Conservation (phyloP, 92 coral and sea anemone species). For the Zoanthus solanderi region DNA sequence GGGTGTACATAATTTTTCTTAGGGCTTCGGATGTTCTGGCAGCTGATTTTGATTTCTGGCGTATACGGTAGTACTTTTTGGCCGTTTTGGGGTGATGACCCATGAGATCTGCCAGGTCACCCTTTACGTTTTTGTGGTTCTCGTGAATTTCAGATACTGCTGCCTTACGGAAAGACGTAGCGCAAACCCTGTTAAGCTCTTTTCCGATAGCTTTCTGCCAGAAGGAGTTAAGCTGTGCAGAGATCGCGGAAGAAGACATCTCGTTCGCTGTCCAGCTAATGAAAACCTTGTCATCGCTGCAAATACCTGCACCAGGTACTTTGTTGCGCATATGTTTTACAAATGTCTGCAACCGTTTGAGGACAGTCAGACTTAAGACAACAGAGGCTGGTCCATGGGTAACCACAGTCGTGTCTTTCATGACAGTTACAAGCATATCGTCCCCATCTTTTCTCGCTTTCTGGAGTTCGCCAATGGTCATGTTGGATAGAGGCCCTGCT, state of each 20-base stretch:
- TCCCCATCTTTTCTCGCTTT: conserved; percentile 26
- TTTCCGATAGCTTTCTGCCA: conserved; percentile 64
- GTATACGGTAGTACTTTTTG: conserved; percentile 64
- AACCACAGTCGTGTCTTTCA: conserved; percentile 33
- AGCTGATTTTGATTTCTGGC: conserved; percentile 59
- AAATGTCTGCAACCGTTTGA: neutral
- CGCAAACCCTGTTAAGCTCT: conserved; percentile 32
- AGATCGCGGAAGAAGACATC: conserved; percentile 64
- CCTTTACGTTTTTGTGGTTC: conserved; percentile 59
- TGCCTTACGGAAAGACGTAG: conserved; percentile 70
- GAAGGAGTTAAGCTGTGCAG: conserved; percentile 66
- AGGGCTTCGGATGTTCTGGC: conserved; percentile 64
- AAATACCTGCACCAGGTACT: conserved; percentile 46
- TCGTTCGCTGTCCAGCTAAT: conserved; percentile 58
- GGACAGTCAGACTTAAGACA: too few species aligned
- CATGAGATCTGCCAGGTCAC: conserved; percentile 69
- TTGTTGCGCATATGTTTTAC: conserved; percentile 33
- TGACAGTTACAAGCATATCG: conserved; percentile 22
- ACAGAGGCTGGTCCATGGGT: neutral
- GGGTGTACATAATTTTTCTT: conserved; percentile 52
- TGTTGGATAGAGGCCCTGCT: conserved; percentile 30
- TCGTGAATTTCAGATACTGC: conserved; percentile 63
- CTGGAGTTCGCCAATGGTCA: conserved; percentile 26
- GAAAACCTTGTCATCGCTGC: conserved; percentile 50
- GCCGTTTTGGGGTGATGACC: conserved; percentile 66